A percentile compares a stretch with the other conserved stretches of the same genome.
These are phyloP conservation scores for Ataeniobius toweri DNA, from an alignment of 2,797 vertebrate species.

Conservation along the genomic window DNA sequence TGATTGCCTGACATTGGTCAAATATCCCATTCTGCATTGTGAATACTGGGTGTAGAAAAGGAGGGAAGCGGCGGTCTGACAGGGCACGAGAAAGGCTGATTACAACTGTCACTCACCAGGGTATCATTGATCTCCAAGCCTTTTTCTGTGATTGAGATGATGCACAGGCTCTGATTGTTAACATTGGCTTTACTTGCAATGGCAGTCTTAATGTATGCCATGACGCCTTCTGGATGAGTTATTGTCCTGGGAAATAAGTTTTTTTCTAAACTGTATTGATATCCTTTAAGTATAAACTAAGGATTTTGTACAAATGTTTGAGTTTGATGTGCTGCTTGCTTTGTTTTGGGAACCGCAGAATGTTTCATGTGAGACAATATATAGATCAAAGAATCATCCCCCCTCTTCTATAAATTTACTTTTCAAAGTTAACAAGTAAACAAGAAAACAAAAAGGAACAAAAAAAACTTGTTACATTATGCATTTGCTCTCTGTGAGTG, in stretches of 20 bases:
- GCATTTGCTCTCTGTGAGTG: constrained; percentile 28
- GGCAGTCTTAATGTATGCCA: constrained; percentile 9
- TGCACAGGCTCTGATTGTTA: constrained; percentile 39
- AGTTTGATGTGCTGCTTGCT: constrained; percentile 24
- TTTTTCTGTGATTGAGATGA: constrained; percentile 51
- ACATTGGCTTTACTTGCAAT: not conserved
- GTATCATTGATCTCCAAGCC: constrained; percentile 50
- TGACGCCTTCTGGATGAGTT: not conserved
- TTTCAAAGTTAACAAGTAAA: constrained; percentile 42
- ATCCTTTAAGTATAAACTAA: constrained; percentile 47
- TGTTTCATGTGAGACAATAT: constrained; percentile 16
- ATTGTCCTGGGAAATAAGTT: constrained; percentile 10
- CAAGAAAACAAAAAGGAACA: constrained; percentile 30
- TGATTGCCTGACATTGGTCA: constrained; percentile 68
- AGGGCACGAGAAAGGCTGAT: constrained; percentile 51
- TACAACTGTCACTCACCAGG: constrained; percentile 38
- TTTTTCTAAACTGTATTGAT: constrained; percentile 18
- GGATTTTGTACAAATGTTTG: constrained; percentile 6
- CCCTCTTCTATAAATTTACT: constrained; percentile 22
- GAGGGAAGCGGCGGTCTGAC: constrained; percentile 16
- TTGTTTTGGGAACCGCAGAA: constrained; percentile 27
- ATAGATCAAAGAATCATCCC: constrained; percentile 17
- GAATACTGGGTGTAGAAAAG: constrained; percentile 28
- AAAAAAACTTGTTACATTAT: constrained; percentile 44
- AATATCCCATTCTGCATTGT: constrained; percentile 69